Percentiles rank a stretch among this genome's conserved stretches.
Conservation (phyloP, 2,797 vertebrate genomes). For the Gallinago nigripennis region DNA sequence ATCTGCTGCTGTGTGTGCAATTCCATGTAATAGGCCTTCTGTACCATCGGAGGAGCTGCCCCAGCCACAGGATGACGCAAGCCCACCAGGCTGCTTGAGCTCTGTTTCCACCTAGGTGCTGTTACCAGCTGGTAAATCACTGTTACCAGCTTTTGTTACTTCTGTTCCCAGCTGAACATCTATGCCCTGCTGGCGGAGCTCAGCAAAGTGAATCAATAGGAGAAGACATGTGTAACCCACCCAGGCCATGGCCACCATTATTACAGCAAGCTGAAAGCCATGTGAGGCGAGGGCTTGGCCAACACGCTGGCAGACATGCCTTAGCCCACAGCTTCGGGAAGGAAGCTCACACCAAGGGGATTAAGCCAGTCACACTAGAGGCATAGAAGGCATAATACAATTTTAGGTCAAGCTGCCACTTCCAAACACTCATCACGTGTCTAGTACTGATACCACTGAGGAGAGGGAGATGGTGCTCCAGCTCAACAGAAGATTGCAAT, state of each 20-base stretch:
- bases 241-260: not conserved
- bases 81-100: not conserved
- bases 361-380: not conserved
- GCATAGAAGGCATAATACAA: not conserved
- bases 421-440: not conserved
- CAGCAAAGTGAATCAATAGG: not conserved
- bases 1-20: rapidly evolving
- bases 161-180: not conserved
- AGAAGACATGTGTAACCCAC: not conserved
- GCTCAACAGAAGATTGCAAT: not conserved
- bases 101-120: not conserved
- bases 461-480: not conserved
- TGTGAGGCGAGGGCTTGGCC: not conserved
- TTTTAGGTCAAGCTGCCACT: not conserved
- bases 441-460: not conserved
- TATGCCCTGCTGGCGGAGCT: not conserved
- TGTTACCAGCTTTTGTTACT: not conserved
- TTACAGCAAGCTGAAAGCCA: not conserved
- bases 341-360: not conserved
- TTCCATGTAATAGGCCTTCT: not conserved
- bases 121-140: no score
- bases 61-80: rapidly evolving
- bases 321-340: not conserved
- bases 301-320: not conserved
- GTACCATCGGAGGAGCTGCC: rapidly evolving